Percentiles rank a stretch among this genome's conserved stretches.
Evolutionary conservation across 1,140 invertebrate species (phyloP).

Genomic region (Drosophila rhopaloa): DNA sequence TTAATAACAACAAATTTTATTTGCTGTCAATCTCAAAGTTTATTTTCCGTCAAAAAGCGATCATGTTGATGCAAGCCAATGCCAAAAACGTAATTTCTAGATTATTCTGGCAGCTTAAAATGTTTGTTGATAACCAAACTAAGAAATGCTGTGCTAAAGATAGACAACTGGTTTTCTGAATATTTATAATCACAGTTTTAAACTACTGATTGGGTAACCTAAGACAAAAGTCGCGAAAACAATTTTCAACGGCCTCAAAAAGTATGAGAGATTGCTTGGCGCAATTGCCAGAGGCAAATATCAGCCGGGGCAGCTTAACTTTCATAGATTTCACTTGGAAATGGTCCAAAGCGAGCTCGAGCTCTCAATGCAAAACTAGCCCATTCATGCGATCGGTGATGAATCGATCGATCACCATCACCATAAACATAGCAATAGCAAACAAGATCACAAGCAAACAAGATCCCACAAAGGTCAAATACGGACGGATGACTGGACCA

Average conservation of each 20-base stretch:
- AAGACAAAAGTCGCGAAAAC: conserved; percentile 19
- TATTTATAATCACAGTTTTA: conserved; percentile 39
- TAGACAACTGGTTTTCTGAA: conserved; percentile 32
- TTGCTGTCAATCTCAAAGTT: too few species aligned
- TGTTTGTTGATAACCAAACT: conserved; percentile 29
- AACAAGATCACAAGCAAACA: conserved; percentile 72
- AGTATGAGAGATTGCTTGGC: conserved; percentile 34
- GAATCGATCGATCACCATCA: conserved; percentile 31
- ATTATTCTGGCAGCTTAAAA: conserved; percentile 24
- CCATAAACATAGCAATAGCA: conserved; percentile 37
- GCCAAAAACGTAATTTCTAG: conserved; percentile 15
- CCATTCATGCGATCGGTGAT: conserved; percentile 56
- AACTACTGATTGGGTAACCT: background rate
- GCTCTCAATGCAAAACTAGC: conserved; percentile 53
- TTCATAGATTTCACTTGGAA: conserved; percentile 83
- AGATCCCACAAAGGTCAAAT: conserved; percentile 73
- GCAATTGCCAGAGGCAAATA: conserved; percentile 34
- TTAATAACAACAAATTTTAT: too few species aligned
- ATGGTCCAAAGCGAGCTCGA: conserved; percentile 58
- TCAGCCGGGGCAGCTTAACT: conserved; percentile 41
- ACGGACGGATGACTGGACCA: conserved; percentile 45
- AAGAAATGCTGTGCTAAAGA: conserved; percentile 2
- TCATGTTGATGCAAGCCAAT: background rate
- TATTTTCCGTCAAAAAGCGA: too few species aligned
- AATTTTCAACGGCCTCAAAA: conserved; percentile 35